Evolutionary conservation across 1,140 invertebrate species (phyloP), one percentile per base, ranked within the genome.

Genomic region (Solen grandis): DNA sequence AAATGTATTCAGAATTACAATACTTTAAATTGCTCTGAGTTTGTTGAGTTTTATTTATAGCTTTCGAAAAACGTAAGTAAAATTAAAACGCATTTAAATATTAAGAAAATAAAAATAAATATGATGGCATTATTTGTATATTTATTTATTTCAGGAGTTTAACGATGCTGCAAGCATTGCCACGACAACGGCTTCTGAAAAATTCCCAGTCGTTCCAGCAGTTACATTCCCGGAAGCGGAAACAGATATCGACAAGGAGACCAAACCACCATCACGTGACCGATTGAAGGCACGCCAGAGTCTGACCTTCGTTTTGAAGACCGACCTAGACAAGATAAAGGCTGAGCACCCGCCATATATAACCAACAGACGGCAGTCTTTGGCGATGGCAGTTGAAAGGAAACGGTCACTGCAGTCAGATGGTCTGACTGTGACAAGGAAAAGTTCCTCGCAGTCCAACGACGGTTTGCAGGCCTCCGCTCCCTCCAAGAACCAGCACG

Each of bases 311-410:
- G 36, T 38, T 5, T 78, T 52, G 27, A 68, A 78, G 46, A 78
- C 75, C 2, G 75, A 78, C 22, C 68, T 78, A 27, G 75, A 78
- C n/a, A 33, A 62, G 33, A 68, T 78, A 19, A 78, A 78, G 62
- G 62, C 46, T 2, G 59, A 66, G 75, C 65, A 54, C 68, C 75
- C 75, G 29, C 63, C 65, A 69, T 46, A 66, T 59, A 41, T 68
- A 13, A 78, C 75, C 5, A 54, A 78, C 65, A n/a, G 75, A 25
- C 33, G 65, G 31, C 46, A 60, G 36, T 78, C 75, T 19, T 52
- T 78, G 3, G 38, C 55, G 13, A 33, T 59, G 22, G 75, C 65
- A 10, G 63, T 22, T 10, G 75, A 38, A 33, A 27, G 75, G 5
- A 78, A 69, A 35, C 46, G 55, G 14, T 78, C 75, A 41, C 19